Conservation (phyloP, 2,888 invertebrate species). For the Napeogenes inachia region DNA sequence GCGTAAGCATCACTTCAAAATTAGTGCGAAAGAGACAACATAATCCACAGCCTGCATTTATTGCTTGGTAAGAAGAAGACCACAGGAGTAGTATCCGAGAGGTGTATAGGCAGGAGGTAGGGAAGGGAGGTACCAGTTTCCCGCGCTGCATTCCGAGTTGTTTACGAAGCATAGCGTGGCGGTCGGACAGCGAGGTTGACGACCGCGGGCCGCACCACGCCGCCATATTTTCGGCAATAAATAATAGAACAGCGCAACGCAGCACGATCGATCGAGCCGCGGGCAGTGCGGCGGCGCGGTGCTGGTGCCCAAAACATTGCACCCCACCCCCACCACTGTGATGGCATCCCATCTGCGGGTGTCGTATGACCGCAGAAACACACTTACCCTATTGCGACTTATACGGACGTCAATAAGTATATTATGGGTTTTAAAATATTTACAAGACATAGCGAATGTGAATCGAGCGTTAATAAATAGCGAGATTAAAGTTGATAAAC, state of each 20-base stretch:
- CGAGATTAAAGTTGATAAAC: constrained; percentile 2
- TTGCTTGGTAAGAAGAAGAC: constrained; percentile 24
- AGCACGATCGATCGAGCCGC: constrained; percentile 61
- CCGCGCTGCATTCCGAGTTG: constrained; percentile 62
- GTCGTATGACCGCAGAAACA: constrained; percentile 8
- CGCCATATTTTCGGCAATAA: constrained; percentile 74
- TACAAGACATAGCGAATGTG: not conserved
- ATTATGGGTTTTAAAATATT: too few relatives aligned
- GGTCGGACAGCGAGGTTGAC: constrained; percentile 46
- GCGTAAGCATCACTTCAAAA: constrained; percentile 22
- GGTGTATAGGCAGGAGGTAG: constrained; percentile 40
- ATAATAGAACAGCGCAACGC: constrained; percentile 68
- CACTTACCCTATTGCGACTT: not conserved
- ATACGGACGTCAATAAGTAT: too few relatives aligned
- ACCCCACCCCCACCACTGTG: constrained; percentile 37
- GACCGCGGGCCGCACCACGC: constrained; percentile 66
- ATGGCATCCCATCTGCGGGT: constrained; percentile 22
- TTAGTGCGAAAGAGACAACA: constrained; percentile 27
- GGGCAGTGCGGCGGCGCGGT: constrained; percentile 64
- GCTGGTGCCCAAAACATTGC: constrained; percentile 60
- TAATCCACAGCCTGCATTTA: constrained; percentile 4
- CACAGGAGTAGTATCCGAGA: constrained; percentile 22
- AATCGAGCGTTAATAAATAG: not conserved
- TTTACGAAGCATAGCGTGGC: constrained; percentile 57
- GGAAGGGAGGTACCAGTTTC: constrained; percentile 50